These are phyloP conservation scores for Pseudococcus jackbeardsleyi DNA, from an alignment of 2,888 invertebrate species.

Conservation along the genomic window DNA sequence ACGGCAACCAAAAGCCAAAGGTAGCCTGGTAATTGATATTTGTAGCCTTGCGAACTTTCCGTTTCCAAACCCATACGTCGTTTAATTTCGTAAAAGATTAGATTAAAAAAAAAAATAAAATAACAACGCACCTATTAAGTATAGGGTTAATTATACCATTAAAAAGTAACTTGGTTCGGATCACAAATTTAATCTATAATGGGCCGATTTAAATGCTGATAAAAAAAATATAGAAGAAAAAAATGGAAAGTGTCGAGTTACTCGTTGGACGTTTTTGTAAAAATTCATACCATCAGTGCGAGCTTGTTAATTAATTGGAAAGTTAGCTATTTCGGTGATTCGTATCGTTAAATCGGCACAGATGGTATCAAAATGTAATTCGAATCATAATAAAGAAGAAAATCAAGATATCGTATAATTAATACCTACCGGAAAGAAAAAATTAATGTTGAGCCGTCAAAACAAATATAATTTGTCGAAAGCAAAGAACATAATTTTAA, in stretches of 20 bases:
- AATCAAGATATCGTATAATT: conserved; percentile 36
- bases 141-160: not conserved
- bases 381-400: conserved; percentile 20
- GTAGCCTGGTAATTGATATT: not conserved
- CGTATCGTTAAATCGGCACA: conserved; percentile 18
- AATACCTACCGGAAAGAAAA: conserved; percentile 17
- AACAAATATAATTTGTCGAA: not conserved
- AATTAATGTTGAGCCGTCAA: not conserved
- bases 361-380: conserved; percentile 13
- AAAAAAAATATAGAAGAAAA: not conserved
- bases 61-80: not conserved
- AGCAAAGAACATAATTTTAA: not conserved
- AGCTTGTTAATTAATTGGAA: conserved; percentile 23
- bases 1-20: not conserved
- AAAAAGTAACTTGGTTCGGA: not conserved
- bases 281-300: not conserved
- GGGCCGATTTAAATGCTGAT: conserved; percentile 6
- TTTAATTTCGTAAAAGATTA: not conserved
- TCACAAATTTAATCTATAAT: not conserved
- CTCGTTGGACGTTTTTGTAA: not conserved
- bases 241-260: conserved; percentile 18
- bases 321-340: conserved; percentile 18
- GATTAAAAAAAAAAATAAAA: not conserved
- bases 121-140: not conserved
- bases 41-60: not conserved